These are phyloP conservation scores for Cinclus mexicanus DNA, from an alignment of 2,113 vertebrate genomes.

Conservation along the genomic window DNA sequence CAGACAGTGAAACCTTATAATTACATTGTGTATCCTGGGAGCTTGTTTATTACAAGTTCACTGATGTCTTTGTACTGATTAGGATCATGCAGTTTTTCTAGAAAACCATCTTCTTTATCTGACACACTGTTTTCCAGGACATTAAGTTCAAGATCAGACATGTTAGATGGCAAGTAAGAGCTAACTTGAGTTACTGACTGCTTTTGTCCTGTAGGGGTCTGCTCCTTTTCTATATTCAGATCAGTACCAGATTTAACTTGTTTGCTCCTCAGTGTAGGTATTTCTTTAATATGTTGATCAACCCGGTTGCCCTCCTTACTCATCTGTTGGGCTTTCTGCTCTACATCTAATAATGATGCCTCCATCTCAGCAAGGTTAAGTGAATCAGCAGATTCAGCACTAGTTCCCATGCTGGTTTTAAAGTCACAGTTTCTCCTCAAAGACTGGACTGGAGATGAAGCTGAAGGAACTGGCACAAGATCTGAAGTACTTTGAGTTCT, in stretches of 20 bases:
- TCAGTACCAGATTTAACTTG: neutral
- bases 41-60: slow-evolving; percentile 83
- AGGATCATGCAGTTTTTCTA: slow-evolving; percentile 72
- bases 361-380: neutral
- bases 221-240: slow-evolving; percentile 1
- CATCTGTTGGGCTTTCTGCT: neutral
- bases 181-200: slow-evolving; percentile 58
- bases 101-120: slow-evolving; percentile 52
- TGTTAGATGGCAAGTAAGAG: slow-evolving; percentile 57
- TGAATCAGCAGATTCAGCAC: slow-evolving; percentile 57
- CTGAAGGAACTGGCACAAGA: slow-evolving; percentile 72
- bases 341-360: neutral
- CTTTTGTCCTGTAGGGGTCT: slow-evolving; percentile 55
- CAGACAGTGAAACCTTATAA: neutral
- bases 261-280: neutral
- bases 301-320: neutral
- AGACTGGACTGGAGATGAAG: slow-evolving; percentile 74
- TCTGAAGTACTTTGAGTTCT: slow-evolving; percentile 52
- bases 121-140: slow-evolving; percentile 49
- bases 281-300: neutral
- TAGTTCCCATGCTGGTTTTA: slow-evolving; percentile 50
- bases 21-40: slow-evolving; percentile 91
- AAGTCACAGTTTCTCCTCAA: slow-evolving; percentile 64
- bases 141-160: slow-evolving; percentile 58
- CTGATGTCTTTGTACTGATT: slow-evolving; percentile 84